A percentile compares a stretch with the other conserved stretches of the same genome.
These are phyloP conservation scores for Gallinago solitaria DNA, from an alignment of 2,797 vertebrate genomes.

Conservation along the genomic window DNA sequence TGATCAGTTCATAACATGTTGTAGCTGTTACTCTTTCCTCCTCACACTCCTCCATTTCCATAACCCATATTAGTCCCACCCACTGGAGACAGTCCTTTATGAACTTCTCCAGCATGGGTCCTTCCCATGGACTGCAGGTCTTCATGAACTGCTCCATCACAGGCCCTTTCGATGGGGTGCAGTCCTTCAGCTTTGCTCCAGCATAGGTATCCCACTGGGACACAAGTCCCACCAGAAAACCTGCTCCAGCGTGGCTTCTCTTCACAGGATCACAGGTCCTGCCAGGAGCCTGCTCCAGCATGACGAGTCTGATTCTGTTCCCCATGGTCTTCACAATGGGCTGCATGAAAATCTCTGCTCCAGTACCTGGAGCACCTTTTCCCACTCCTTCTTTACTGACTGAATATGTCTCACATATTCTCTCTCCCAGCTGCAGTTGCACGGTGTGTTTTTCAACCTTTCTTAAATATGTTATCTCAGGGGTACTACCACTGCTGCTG, in stretches of 20 bases:
- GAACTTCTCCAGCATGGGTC: neutral
- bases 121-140: neutral
- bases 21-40: neutral
- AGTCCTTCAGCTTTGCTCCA: neutral
- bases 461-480: neutral
- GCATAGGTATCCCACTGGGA: accelerated
- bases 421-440: neutral
- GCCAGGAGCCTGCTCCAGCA: accelerated
- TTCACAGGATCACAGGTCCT: neutral
- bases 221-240: neutral
- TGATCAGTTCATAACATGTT: neutral
- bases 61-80: neutral
- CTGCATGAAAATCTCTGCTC: neutral
- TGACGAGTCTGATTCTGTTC: too few relatives aligned
- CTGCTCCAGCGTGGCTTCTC: neutral
- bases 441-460: accelerated
- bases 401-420: neutral
- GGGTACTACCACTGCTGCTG: accelerated
- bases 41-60: neutral
- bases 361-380: accelerated
- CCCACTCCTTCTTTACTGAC: neutral
- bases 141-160: neutral
- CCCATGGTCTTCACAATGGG: neutral
- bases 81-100: neutral
- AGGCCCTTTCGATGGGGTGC: too few relatives aligned